A percentile compares a stretch with the other conserved stretches of the same genome.
Conservation (phyloP, 2,113 vertebrate species). For the Chaetodon auriga region DNA sequence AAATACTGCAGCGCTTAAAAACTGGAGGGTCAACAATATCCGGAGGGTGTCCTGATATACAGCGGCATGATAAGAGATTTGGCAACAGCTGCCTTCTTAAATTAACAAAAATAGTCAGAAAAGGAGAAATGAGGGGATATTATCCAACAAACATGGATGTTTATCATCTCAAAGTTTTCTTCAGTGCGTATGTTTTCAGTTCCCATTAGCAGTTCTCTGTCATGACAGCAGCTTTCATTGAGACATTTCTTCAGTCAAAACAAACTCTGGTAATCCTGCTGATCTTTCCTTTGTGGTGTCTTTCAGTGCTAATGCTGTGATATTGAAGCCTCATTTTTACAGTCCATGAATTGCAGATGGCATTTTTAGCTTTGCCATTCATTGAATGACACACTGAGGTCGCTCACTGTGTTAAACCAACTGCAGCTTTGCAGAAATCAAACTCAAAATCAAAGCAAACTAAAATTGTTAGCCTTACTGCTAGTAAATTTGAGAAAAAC, state of each 20-base stretch:
- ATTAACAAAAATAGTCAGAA: slow-evolving; percentile 39
- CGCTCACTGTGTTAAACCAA: background rate
- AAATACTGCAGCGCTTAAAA: slow-evolving; percentile 36
- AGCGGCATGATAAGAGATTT: slow-evolving; percentile 18
- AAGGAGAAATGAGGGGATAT: slow-evolving; percentile 20
- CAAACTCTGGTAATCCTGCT: background rate
- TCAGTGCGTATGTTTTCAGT: slow-evolving; percentile 6
- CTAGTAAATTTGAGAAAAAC: background rate
- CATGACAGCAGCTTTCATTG: slow-evolving; percentile 11
- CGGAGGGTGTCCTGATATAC: slow-evolving; percentile 44
- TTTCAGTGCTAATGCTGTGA: background rate
- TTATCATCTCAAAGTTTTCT: slow-evolving; percentile 27
- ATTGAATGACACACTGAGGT: background rate
- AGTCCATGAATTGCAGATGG: background rate
- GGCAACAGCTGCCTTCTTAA: slow-evolving; percentile 36
- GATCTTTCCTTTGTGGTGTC: slow-evolving; percentile 9
- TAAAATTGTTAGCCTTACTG: background rate
- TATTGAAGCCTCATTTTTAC: background rate
- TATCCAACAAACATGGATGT: slow-evolving; percentile 22
- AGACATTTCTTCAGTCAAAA: slow-evolving; percentile 14
- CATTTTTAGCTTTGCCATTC: background rate
- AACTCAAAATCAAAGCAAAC: slow-evolving; percentile 1
- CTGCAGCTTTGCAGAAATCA: background rate
- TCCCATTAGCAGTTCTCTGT: slow-evolving; percentile 4
- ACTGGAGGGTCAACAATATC: slow-evolving; percentile 52